Percentiles rank a stretch among this genome's conserved stretches.
phyloP scores from a whole-genome alignment of 2,797 vertebrate species.

The Dermochelys coriacea region DNA sequence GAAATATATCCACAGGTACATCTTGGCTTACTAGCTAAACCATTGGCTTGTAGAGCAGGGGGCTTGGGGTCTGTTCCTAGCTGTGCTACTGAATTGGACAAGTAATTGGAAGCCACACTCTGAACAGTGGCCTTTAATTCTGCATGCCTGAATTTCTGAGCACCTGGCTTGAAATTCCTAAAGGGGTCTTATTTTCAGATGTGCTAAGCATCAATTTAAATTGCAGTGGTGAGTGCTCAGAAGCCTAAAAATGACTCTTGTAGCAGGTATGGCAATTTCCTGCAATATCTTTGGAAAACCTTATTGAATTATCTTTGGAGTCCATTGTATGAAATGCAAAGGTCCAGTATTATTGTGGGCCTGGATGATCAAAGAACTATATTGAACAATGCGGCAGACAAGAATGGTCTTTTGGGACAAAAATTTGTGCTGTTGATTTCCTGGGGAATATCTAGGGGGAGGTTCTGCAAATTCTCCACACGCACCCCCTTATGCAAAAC shows the following conservation, averaged over 20 bases:
- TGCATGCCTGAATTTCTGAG: not conserved
- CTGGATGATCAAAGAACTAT: not conserved
- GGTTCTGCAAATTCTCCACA: no score
- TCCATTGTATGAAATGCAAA: not conserved
- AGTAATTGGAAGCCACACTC: not conserved
- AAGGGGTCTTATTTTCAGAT: not conserved
- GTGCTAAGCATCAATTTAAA: not conserved
- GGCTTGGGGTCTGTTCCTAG: not conserved
- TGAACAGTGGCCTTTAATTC: accelerated
- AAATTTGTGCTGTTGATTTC: no score
- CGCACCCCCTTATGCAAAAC: no score
- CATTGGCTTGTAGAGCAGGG: not conserved
- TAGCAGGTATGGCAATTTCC: not conserved
- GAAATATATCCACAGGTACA: not conserved
- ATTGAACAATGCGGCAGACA: not conserved
- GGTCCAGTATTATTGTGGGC: not conserved
- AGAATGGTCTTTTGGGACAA: no score
- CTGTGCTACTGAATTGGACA: not conserved
- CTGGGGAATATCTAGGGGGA: no score
- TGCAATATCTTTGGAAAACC: not conserved
- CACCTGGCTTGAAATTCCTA: not conserved
- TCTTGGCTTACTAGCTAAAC: accelerated
- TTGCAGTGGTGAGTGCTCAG: not conserved
- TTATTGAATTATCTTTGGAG: not conserved
- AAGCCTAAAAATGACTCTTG: no score